Conservation (phyloP, 1,140 invertebrate genomes). For the Ips nitidus region DNA sequence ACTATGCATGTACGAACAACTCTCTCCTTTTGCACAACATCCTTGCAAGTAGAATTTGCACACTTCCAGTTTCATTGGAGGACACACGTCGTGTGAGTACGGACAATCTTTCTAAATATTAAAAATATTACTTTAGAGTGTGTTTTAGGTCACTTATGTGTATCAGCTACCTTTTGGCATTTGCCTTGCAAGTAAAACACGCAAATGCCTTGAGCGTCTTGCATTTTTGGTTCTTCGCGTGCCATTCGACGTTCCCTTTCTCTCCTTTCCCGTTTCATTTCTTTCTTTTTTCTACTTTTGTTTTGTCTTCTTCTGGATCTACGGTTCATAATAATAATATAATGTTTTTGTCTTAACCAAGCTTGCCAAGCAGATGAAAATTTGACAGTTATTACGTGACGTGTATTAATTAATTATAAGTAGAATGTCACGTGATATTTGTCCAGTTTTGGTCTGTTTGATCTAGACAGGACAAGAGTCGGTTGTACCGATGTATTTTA, state of each 20-base stretch:
- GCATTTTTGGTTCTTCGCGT: conserved; percentile 43
- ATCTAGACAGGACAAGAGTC: too few species aligned
- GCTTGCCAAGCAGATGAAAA: too few species aligned
- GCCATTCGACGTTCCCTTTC: conserved; percentile 36
- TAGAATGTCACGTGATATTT: too few species aligned
- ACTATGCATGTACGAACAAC: conserved; percentile 95
- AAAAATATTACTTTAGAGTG: conserved; percentile 11
- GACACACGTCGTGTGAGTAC: conserved; percentile 83
- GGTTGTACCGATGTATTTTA: too few species aligned
- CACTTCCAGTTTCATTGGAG: conserved; percentile 86
- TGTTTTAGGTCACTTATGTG: too few species aligned
- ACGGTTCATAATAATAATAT: neutral
- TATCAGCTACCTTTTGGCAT: conserved; percentile 66
- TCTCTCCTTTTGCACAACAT: conserved; percentile 92
- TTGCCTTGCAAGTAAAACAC: conserved; percentile 86
- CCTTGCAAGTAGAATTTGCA: conserved; percentile 97
- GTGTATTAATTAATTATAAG: too few species aligned
- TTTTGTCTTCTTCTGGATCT: conserved; percentile 21
- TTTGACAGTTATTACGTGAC: too few species aligned
- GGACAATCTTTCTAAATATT: conserved; percentile 71
- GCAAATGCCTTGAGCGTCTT: conserved; percentile 71
- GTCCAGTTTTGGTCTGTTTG: too few species aligned
- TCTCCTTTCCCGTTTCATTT: conserved; percentile 26
- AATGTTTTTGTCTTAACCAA: too few species aligned
- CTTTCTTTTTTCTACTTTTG: conserved; percentile 28